Evolutionary conservation across 1,140 invertebrate species (phyloP).

Genomic region (Tetraneura akinire): DNA sequence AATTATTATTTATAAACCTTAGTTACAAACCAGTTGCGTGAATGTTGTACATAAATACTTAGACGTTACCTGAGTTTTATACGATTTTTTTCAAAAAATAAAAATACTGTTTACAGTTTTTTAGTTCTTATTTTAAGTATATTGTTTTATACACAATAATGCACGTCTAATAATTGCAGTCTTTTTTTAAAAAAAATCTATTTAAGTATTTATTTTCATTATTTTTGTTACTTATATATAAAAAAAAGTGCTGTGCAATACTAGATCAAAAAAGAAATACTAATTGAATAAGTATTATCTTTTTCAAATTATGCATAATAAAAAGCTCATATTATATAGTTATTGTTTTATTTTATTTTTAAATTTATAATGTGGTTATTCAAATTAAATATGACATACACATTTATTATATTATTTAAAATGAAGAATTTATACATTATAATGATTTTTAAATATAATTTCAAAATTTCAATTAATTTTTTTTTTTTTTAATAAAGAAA

Average conservation of each 20-base stretch:
- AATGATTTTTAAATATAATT: too few species aligned
- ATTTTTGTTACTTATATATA: slow-evolving; percentile 42
- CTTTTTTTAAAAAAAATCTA: slow-evolving; percentile 21
- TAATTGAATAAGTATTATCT: slow-evolving; percentile 36
- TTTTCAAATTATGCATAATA: slow-evolving; percentile 31
- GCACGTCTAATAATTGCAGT: slow-evolving; percentile 25
- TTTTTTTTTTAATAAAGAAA: too few species aligned
- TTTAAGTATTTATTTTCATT: slow-evolving; percentile 40
- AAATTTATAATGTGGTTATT: slow-evolving; percentile 2
- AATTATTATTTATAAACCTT: slow-evolving; percentile 45
- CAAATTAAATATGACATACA: too few species aligned
- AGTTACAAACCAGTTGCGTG: slow-evolving; percentile 42
- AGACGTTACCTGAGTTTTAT: slow-evolving; percentile 51
- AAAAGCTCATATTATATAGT: slow-evolving; percentile 13
- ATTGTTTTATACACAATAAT: slow-evolving; percentile 42
- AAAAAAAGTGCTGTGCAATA: slow-evolving; percentile 47
- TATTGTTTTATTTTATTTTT: slow-evolving; percentile 32
- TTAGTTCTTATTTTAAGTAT: slow-evolving; percentile 48
- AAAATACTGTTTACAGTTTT: slow-evolving; percentile 40
- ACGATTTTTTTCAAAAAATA: slow-evolving; percentile 47
- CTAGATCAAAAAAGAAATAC: slow-evolving; percentile 5
- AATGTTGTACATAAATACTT: slow-evolving; percentile 52
- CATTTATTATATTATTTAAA: too few species aligned
- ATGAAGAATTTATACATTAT: too few species aligned
- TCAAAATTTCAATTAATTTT: too few species aligned